Evolutionary conservation across 2,797 vertebrate genomes (phyloP).

Genomic region (Sebastes elongatus): DNA sequence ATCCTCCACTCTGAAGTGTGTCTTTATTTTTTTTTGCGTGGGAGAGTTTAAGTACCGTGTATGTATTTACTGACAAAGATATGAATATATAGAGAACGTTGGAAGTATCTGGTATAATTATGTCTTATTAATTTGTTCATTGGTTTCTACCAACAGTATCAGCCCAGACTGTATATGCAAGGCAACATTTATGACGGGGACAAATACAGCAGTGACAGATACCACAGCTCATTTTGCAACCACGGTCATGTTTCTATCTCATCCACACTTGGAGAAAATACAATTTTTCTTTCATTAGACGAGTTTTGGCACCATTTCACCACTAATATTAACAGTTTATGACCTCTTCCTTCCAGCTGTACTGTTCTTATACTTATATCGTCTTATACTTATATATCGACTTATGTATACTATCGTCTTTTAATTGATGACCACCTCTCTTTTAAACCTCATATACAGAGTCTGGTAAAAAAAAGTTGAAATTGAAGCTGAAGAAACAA

Average conservation of each 20-base stretch:
- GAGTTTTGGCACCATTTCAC: not conserved
- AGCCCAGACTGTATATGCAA: no score
- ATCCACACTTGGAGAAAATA: no score
- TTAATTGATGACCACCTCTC: no score
- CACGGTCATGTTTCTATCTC: not conserved
- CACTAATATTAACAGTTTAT: not conserved
- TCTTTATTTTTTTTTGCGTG: constrained; percentile 18
- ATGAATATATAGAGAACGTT: not conserved
- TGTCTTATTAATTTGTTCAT: not conserved
- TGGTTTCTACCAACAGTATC: not conserved
- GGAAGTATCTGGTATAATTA: not conserved
- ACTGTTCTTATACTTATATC: not conserved
- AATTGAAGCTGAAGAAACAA: no score
- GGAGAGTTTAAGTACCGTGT: not conserved
- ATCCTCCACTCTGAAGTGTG: constrained; percentile 17
- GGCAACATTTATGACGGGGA: not conserved
- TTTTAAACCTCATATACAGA: no score
- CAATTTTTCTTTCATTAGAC: not conserved
- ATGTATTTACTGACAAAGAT: not conserved
- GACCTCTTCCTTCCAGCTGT: not conserved
- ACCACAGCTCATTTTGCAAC: not conserved
- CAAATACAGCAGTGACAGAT: not conserved
- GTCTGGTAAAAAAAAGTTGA: no score
- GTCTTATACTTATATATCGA: not conserved
- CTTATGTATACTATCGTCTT: no score